Evolutionary conservation across 2,113 vertebrate genomes (phyloP), one percentile per base, ranked within the genome.

Genomic region (Macrotus californicus): DNA sequence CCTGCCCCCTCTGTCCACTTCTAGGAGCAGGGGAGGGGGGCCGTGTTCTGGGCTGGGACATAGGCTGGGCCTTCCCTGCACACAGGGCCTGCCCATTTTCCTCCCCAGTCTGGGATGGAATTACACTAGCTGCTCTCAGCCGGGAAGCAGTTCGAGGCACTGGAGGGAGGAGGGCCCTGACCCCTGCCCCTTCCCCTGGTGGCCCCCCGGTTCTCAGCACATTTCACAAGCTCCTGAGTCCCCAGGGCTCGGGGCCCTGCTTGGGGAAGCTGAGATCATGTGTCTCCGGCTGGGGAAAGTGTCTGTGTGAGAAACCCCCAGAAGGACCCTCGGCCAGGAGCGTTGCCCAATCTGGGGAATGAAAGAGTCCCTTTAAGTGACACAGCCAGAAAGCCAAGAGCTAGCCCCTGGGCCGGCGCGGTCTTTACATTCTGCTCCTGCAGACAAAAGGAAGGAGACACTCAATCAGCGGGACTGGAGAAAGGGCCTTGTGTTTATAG

Each of bases 41-140:
- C 13, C 83, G 83, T 64, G 0, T 24, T 79, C 96, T 66, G 21
- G 61, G 26, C 94, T 89, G 41, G 24, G 59, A 46, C 67, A 82
- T 15, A 48, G 46, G 79, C 81, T 24, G 84, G 89, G 79, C 91
- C 87, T 79, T 64, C 59, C 22, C 41, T 3, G 43, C 10, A 61
- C 54, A 66, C 84, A 10, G 21, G 41, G 52, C 86, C 96, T 80
- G 43, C 91, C 89, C 56, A 2, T 75, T 84, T 64, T 19, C 92
- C 93, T 31, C 54, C 66, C 89, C 87, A 50, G 89, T 92, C 92
- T 92, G 92, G 94, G 97, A 95, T 98, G 95, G 59, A 97, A 94
- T 94, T 76, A 76, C 85, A 91, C 59, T 94, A 95, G 91, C 18
- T 56, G 0, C 88, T 92, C 88, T 95, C 94, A 66, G 50, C 48